Base-by-base conservation (phyloP, 2,888 invertebrate genomes). In the Acronicta leporina region DNA sequence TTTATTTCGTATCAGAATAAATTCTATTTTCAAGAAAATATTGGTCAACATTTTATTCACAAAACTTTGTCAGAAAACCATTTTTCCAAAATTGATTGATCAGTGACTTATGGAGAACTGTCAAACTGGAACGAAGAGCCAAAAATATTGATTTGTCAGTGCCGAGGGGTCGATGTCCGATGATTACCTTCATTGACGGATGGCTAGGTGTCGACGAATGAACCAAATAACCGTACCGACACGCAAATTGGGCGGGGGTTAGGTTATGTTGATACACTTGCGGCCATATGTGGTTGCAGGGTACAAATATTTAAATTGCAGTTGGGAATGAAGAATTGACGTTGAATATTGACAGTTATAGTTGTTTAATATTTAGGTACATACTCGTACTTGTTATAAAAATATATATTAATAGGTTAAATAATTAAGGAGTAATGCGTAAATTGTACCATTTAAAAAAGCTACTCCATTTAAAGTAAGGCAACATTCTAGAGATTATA, bases 131-230 rank as follows among this genome's bases (percentile, higher is more conserved):
- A 80, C 77, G 82, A 85, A 86, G 82, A 79, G 20, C 20, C 81
- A 81, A 85, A 69, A 87, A 86, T 88, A 88, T 88, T 88, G 87
- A 88, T 87, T 86, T 76, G 70, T 59, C 74, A 54, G 67, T 65
- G 73, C 75, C 75, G 63, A 52, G 74, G 68, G 87, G 82, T 86
- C 81, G 76, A 75, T 70, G 82, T 72, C 85, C 88, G 82, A 76
- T 87, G 85, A 88, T 88, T 88, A 83, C 82, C 80, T 83, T 84
- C 80, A 84, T 85, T 83, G 83, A 77, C 72, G 77, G 68, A 76
- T 75, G 66, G 76, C 65, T 73, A 71, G 79, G 75, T 77, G 80
- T 75, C 71, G 75, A 63, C 62, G 61, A 68, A 62, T 45, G 68
- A 73, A 72, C 63, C 68, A 60, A 73, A 75, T 63, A 68, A 50